These are phyloP conservation scores for Meghimatium bilineatum DNA, from an alignment of 2,888 invertebrate genomes.

Conservation along the genomic window DNA sequence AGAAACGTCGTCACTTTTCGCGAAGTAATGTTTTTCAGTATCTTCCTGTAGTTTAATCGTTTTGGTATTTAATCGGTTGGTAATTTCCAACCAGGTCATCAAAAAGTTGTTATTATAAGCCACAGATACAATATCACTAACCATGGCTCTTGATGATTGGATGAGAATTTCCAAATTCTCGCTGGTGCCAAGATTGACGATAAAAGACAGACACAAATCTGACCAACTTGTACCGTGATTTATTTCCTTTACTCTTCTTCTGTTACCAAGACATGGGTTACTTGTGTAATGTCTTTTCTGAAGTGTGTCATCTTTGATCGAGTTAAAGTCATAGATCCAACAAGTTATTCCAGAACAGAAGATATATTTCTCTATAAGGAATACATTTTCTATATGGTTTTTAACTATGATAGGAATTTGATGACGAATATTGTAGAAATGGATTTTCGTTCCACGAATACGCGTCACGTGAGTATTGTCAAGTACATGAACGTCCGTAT, in stretches of 20 bases:
- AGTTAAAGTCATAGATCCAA: too few species aligned
- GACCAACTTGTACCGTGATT: neutral
- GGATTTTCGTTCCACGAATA: neutral
- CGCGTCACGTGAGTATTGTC: conserved; percentile 7
- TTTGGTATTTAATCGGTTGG: neutral
- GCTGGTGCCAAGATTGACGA: neutral
- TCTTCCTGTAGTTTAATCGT: neutral
- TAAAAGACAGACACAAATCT: conserved; percentile 5
- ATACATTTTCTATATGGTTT: neutral
- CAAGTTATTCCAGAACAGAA: neutral
- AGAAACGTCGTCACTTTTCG: neutral
- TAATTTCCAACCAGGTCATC: neutral
- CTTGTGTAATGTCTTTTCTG: neutral
- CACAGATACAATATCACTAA: neutral
- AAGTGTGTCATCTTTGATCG: neutral
- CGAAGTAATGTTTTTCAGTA: neutral
- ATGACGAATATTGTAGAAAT: conserved; percentile 43
- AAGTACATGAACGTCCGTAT: neutral
- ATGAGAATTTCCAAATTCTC: neutral
- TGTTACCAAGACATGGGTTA: neutral
- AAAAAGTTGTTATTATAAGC: conserved; percentile 25
- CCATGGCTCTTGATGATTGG: neutral
- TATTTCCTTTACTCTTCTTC: too few species aligned
- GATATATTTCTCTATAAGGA: neutral
- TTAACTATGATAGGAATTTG: neutral